A percentile compares a stretch with the other conserved stretches of the same genome.
phyloP scores from a whole-genome alignment of 2,113 vertebrate species.

The Nansenia antarctica region DNA sequence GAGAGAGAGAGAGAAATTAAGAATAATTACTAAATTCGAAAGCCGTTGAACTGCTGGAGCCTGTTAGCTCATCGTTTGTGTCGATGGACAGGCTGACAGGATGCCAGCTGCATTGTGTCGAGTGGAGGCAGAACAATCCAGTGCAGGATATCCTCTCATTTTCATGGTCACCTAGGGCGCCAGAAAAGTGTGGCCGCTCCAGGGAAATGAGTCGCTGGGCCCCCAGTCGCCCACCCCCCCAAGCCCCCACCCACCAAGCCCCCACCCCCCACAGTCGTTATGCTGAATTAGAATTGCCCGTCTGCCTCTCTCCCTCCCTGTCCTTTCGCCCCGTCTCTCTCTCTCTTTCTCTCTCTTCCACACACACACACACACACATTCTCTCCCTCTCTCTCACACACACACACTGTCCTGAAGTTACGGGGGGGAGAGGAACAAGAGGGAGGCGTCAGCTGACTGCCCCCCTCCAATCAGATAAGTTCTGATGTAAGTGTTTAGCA shows the following conservation, averaged over 20 bases:
- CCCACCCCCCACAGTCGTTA: conserved; percentile 23
- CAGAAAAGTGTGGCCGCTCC: conserved; percentile 58
- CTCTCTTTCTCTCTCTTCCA: conserved; percentile 36
- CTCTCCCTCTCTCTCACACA: conserved; percentile 16
- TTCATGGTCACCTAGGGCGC: conserved; percentile 56
- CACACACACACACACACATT: not conserved
- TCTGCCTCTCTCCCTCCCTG: conserved; percentile 10
- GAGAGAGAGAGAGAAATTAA: not conserved
- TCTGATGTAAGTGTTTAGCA: conserved; percentile 93
- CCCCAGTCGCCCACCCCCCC: conserved; percentile 22
- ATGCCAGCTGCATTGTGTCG: conserved; percentile 67
- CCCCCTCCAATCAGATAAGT: conserved; percentile 88
- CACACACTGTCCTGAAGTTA: conserved; percentile 81
- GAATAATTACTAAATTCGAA: conserved; percentile 30
- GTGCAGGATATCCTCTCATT: conserved; percentile 75
- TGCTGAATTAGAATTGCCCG: conserved; percentile 48
- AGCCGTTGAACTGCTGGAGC: conserved; percentile 14
- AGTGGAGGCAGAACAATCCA: conserved; percentile 58
- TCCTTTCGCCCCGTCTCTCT: conserved; percentile 24
- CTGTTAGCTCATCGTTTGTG: conserved; percentile 4
- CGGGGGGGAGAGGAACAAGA: conserved; percentile 74
- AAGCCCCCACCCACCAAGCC: no score
- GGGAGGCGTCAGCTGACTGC: conserved; percentile 85
- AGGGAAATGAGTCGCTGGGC: conserved; percentile 55
- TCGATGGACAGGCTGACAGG: conserved; percentile 52